Percentiles rank a stretch among this genome's conserved stretches.
phyloP scores from a whole-genome alignment of 1,140 invertebrate genomes.

The Hyles euphorbiae region DNA sequence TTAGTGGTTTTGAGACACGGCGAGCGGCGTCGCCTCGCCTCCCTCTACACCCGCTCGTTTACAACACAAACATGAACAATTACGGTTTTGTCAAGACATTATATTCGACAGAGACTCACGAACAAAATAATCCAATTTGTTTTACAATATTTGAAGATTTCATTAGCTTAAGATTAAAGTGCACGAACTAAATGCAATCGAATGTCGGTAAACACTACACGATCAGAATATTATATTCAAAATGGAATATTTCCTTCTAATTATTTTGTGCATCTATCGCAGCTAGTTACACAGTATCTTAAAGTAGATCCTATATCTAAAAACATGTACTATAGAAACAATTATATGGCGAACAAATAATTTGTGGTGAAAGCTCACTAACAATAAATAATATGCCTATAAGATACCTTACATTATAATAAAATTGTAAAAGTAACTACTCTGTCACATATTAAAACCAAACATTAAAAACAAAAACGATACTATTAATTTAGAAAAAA shows the following conservation, averaged over 20 bases:
- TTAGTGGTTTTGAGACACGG: too few species aligned
- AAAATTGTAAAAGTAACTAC: background rate
- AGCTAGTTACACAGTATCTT: slow-evolving; percentile 30
- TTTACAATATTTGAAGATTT: slow-evolving; percentile 6
- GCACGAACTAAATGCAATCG: slow-evolving; percentile 10
- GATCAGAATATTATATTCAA: background rate
- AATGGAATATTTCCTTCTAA: slow-evolving; percentile 3
- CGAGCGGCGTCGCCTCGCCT: background rate
- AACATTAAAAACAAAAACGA: too few species aligned
- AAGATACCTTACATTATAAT: background rate
- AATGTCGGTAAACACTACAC: slow-evolving; percentile 5
- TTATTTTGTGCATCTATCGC: slow-evolving; percentile 30
- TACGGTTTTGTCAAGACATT: slow-evolving; percentile 58
- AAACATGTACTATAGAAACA: slow-evolving; percentile 23
- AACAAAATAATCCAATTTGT: slow-evolving; percentile 15
- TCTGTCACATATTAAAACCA: background rate
- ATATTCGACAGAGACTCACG: slow-evolving; percentile 16
- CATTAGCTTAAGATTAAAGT: slow-evolving; percentile 5
- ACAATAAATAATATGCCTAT: background rate
- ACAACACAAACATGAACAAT: slow-evolving; percentile 3
- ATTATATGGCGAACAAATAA: slow-evolving; percentile 25
- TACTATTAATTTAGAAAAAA: too few species aligned
- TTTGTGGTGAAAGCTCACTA: slow-evolving; percentile 30
- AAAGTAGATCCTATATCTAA: slow-evolving; percentile 32
- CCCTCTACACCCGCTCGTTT: background rate